Percentiles rank a stretch among this genome's conserved stretches.
These are phyloP conservation scores for Lutjanus argentimaculatus DNA, from an alignment of 2,797 vertebrate species.

Conservation along the genomic window DNA sequence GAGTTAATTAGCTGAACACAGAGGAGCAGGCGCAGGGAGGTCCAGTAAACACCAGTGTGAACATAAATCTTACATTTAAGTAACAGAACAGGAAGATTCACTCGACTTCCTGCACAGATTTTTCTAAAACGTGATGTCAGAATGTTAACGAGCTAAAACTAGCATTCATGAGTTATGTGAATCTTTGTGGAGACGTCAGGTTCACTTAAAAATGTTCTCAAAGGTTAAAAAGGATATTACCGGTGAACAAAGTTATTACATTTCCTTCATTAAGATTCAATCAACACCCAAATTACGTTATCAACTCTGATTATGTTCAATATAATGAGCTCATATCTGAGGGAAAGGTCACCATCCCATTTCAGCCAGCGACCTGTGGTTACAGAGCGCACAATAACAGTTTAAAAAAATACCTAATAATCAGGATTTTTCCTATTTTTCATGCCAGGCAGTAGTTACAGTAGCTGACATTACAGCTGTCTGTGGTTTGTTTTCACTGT, in stretches of 20 bases:
- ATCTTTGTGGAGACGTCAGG: conserved; percentile 21
- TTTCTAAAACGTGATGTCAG: not conserved
- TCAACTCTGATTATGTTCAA: conserved; percentile 51
- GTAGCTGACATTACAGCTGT: conserved; percentile 4
- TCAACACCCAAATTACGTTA: conserved; percentile 37
- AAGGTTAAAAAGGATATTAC: conserved; percentile 61
- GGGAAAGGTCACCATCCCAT: conserved; percentile 48
- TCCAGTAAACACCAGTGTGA: not conserved
- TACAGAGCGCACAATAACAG: not conserved
- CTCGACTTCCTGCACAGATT: not conserved
- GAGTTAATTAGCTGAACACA: conserved; percentile 9
- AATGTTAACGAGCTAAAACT: too few relatives aligned
- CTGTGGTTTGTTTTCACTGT: conserved; percentile 29
- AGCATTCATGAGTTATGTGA: not conserved
- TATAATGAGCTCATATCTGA: conserved; percentile 29
- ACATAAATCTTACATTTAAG: not conserved
- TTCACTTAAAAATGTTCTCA: conserved; percentile 19
- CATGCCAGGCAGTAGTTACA: not conserved
- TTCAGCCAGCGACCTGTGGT: not conserved
- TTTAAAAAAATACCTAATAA: not conserved
- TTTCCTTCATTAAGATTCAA: conserved; percentile 60
- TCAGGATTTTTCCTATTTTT: not conserved
- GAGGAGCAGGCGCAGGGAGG: not conserved
- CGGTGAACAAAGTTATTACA: conserved; percentile 46
- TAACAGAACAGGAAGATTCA: not conserved